Evolutionary conservation across 2,797 vertebrate genomes (phyloP), one percentile per base, ranked within the genome.

Genomic region (Pipistrellus nathusii): DNA sequence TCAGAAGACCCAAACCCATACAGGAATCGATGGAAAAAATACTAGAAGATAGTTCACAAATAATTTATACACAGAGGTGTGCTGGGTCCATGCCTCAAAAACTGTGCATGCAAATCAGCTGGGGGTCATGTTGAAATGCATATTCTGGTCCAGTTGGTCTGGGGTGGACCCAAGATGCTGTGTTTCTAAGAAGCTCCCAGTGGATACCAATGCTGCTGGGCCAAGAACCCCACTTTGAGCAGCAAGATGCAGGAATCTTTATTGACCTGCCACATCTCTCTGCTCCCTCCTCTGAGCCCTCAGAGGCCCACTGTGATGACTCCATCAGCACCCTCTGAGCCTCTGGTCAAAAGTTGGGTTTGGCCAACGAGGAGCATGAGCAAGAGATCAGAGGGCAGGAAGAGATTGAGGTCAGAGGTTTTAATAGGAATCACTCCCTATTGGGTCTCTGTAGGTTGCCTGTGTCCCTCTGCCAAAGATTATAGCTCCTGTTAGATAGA

Each of bases 1-100:
- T 88, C 81, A 88, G 87, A 90, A 55, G 73, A 90, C 64, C 5
- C 76, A 92, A 92, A 89, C 15, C 55, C 72, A 73, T 3, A 46
- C 1, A 77, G 15, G 10, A 6, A 85, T 76, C 51, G 62, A 13
- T 11, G 5, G 64, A 82, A 53, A 55, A 55, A 68, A 4, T 35
- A 15, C 17, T 48, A 8, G 38, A 77, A 73, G 53, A 69, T 32
- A 51, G 48, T 41, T 86, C 32, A 41, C 66, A 92, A 82, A 75
- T 35, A 77, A 27, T 27, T 25, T 53, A 59, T 72, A 62, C 46
- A 64, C 30, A 32, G 72, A 86, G 76, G n/a, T 66, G 25, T 35
- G 18, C 27, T 21, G 27, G 62, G 12, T 88, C 69, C 20, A 17
- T 51, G 27, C 38, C 64, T 76, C 66, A n/a, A 23, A 76, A 55